Percentiles rank a stretch among this genome's conserved stretches.
Conservation (phyloP, 2,888 invertebrate species). For the Salpingus planirostris region DNA sequence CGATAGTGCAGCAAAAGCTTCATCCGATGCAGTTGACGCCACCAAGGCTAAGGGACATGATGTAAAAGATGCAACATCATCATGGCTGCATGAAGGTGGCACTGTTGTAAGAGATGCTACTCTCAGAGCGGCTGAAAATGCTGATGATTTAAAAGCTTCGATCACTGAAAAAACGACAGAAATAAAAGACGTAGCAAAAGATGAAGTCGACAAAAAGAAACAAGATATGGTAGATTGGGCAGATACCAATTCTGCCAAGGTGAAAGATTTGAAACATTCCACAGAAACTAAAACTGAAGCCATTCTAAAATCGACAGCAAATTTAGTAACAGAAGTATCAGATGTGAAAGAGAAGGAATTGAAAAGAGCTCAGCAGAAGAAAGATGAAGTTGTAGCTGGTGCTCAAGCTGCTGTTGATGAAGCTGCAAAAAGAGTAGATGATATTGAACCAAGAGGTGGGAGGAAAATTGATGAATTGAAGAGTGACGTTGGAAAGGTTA, state of each 20-base stretch:
- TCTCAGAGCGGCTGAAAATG: too few species aligned
- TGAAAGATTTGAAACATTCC: background rate
- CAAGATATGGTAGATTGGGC: background rate
- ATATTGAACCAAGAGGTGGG: too few species aligned
- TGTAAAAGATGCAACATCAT: background rate
- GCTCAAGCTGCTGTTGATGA: background rate
- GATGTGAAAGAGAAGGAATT: background rate
- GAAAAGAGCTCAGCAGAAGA: background rate
- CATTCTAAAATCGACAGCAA: background rate
- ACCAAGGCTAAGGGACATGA: too few species aligned
- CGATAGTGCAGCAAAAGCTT: too few species aligned
- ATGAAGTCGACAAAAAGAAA: too few species aligned
- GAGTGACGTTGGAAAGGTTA: too few species aligned
- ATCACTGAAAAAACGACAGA: background rate
- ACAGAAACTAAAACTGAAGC: conserved; percentile 1
- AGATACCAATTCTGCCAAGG: too few species aligned
- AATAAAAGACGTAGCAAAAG: background rate
- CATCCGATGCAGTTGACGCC: too few species aligned
- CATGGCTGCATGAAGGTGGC: background rate
- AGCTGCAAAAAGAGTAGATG: background rate
- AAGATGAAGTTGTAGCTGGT: background rate
- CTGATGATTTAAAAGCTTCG: too few species aligned
- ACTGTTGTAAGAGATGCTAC: background rate
- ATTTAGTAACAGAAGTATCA: background rate
- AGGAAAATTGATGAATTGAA: too few species aligned